Conservation (phyloP, 2,888 invertebrate species). For the Sycophila texana region DNA sequence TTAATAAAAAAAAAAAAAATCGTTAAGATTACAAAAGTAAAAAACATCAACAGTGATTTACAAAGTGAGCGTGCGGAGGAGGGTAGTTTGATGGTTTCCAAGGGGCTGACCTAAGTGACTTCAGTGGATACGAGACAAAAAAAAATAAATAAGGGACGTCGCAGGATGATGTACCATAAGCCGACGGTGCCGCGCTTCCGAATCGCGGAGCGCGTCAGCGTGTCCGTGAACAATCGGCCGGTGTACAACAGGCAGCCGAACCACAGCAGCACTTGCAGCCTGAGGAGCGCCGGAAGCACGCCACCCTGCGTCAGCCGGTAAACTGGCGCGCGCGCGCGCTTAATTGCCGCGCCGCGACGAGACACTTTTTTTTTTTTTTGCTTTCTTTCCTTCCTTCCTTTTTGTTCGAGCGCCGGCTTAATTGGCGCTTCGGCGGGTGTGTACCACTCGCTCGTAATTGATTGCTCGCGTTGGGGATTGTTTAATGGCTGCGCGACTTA, state of each 20-base stretch:
- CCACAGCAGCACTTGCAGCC: constrained; percentile 68
- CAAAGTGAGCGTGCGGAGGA: not conserved
- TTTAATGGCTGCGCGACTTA: no score
- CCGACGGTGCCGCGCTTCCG: constrained; percentile 74
- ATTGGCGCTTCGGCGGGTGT: no score
- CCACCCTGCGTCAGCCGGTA: constrained; percentile 73
- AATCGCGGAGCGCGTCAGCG: constrained; percentile 73
- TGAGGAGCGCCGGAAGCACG: constrained; percentile 66
- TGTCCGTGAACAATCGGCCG: constrained; percentile 71
- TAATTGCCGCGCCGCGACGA: no score
- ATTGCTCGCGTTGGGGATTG: no score
- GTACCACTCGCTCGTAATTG: no score
- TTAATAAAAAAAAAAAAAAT: no score
- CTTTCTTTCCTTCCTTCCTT: not conserved
- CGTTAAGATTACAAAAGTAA: no score
- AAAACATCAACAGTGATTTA: no score
- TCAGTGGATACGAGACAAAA: not conserved
- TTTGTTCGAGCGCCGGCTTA: not conserved
- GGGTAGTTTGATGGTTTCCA: constrained; percentile 16
- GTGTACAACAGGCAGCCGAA: constrained; percentile 68
- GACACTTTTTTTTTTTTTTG: no score
- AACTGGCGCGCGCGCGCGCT: constrained; percentile 42
- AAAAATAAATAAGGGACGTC: not conserved
- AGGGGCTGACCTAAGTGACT: constrained; percentile 10
- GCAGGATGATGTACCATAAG: constrained; percentile 73